Conservation (phyloP, 2,888 invertebrate species). For the Drosophila monieri region DNA sequence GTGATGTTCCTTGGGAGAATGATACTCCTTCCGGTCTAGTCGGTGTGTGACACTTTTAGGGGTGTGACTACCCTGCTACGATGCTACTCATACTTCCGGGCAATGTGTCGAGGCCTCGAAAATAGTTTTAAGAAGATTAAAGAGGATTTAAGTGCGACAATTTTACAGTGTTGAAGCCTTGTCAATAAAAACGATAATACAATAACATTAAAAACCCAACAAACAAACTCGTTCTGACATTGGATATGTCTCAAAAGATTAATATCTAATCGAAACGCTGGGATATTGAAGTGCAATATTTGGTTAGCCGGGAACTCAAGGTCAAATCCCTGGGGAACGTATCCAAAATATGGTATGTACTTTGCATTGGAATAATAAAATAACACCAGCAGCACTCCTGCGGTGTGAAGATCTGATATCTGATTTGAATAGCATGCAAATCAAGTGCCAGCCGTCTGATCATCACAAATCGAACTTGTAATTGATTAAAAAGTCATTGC, state of each 20-base stretch:
- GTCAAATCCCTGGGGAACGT: slow-evolving; percentile 44
- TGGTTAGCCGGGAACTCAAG: slow-evolving; percentile 28
- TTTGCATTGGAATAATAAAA: slow-evolving; percentile 25
- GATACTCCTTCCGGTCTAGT: slow-evolving; percentile 23
- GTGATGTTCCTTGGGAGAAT: background rate
- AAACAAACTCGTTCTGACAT: slow-evolving; percentile 35
- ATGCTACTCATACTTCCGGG: slow-evolving; percentile 9
- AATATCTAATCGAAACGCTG: slow-evolving; percentile 9
- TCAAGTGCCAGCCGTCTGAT: slow-evolving; percentile 28
- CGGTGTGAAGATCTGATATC: slow-evolving; percentile 27
- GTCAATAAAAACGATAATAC: slow-evolving; percentile 27
- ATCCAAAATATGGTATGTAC: background rate
- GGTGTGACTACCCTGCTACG: slow-evolving; percentile 9
- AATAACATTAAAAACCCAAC: slow-evolving; percentile 8
- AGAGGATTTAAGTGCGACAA: slow-evolving; percentile 33
- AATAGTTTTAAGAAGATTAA: slow-evolving; percentile 45
- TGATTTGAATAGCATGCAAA: slow-evolving; percentile 30
- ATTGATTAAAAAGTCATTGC: slow-evolving; percentile 67
- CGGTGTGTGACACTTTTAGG: slow-evolving; percentile 30
- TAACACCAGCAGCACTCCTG: slow-evolving; percentile 40
- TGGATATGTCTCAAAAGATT: slow-evolving; percentile 22
- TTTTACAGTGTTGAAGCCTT: slow-evolving; percentile 32
- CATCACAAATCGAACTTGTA: slow-evolving; percentile 52
- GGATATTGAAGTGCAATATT: slow-evolving; percentile 50
- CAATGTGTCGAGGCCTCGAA: slow-evolving; percentile 27